Conservation (phyloP, 2,888 invertebrate species). For the Latrodectus hesperus region DNA sequence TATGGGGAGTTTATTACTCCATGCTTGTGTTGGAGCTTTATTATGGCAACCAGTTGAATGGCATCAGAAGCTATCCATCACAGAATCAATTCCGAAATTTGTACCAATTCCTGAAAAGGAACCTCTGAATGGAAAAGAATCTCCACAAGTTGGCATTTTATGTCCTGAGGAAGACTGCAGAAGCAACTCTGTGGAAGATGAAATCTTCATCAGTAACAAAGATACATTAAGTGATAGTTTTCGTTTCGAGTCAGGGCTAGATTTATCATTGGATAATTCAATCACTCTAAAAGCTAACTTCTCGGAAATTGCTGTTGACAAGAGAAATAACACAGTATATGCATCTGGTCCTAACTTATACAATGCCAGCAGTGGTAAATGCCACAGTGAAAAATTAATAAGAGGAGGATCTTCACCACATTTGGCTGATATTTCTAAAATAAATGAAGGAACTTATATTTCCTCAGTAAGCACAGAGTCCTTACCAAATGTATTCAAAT, state of each 20-base stretch:
- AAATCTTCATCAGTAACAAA: conserved; percentile 19
- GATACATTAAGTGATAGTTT: conserved; percentile 15
- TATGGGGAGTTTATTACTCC: conserved; percentile 67
- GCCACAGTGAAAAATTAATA: conserved; percentile 17
- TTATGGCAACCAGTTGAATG: conserved; percentile 70
- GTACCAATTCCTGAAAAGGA: background rate
- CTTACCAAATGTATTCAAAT: conserved; percentile 41
- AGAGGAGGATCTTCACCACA: conserved; percentile 61
- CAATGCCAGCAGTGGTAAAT: background rate
- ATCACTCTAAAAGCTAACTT: conserved; percentile 16
- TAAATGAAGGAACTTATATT: conserved; percentile 44
- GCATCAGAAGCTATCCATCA: conserved; percentile 42
- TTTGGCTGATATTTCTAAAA: conserved; percentile 33
- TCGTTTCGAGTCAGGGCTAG: conserved; percentile 42
- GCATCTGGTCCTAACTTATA: conserved; percentile 47
- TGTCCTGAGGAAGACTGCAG: conserved; percentile 27
- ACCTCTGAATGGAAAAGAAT: conserved; percentile 4
- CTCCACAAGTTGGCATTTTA: conserved; percentile 22
- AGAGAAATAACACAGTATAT: conserved; percentile 20
- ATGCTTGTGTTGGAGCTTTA: conserved; percentile 78
- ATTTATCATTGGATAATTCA: conserved; percentile 37
- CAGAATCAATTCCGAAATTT: conserved; percentile 30
- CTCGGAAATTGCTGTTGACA: conserved; percentile 25
- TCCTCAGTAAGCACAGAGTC: conserved; percentile 68
- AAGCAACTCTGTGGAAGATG: conserved; percentile 24